These are phyloP conservation scores for Lasioglossum calceatum DNA, from an alignment of 2,888 invertebrate species.

Conservation along the genomic window DNA sequence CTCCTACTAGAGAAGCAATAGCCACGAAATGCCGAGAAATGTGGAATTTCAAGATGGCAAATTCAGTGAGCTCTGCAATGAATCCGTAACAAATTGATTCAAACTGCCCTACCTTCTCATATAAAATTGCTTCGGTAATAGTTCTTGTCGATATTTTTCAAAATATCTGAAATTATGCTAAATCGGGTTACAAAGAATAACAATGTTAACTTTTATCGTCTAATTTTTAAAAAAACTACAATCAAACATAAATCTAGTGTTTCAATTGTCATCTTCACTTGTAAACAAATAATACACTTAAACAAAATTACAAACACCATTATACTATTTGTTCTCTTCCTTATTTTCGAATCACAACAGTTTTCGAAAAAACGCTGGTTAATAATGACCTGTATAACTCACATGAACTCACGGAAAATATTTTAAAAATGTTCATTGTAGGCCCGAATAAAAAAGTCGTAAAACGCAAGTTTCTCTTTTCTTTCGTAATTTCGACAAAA, in stretches of 20 bases:
- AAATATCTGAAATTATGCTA: neutral
- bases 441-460: too few relatives aligned
- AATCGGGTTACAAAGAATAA: neutral
- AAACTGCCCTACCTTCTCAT: neutral
- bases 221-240: too few relatives aligned
- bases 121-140: neutral
- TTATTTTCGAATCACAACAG: too few relatives aligned
- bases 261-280: neutral
- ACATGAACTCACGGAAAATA: too few relatives aligned
- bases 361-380: too few relatives aligned
- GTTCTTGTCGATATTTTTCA: neutral
- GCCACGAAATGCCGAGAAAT: constrained; percentile 9
- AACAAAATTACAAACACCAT: too few relatives aligned
- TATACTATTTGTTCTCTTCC: too few relatives aligned
- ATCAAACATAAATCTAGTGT: neutral
- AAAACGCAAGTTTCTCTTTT: too few relatives aligned
- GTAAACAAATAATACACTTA: too few relatives aligned
- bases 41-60: neutral
- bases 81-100: constrained; percentile 10
- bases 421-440: too few relatives aligned
- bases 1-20: constrained; percentile 7
- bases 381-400: too few relatives aligned
- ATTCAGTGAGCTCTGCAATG: neutral
- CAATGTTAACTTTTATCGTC: neutral
- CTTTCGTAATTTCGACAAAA: too few relatives aligned